A percentile compares a stretch with the other conserved stretches of the same genome.
Conservation (phyloP, 1,140 invertebrate genomes). For the Nomia melanderi region DNA sequence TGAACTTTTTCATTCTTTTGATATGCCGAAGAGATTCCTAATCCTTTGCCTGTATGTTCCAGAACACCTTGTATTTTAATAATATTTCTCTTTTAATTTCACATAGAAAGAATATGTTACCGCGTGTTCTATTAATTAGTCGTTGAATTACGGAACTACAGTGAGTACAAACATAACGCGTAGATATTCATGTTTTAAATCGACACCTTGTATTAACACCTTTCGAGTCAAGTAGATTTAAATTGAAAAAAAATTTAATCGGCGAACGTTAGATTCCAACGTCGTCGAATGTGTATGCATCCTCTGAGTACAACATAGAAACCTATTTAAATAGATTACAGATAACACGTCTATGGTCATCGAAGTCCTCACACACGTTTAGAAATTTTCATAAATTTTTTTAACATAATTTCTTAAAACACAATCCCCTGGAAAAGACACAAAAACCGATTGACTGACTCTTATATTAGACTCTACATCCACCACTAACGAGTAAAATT, state of each 20-base stretch:
- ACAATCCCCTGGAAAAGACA: conserved; percentile 16
- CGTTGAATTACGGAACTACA: neutral
- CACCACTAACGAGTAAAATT: conserved; percentile 28
- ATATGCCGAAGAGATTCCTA: too few species aligned
- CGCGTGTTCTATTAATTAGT: neutral
- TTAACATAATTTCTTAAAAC: neutral
- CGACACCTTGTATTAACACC: neutral
- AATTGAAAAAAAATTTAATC: neutral
- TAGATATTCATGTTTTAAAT: neutral
- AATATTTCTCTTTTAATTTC: neutral
- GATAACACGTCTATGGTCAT: conserved; percentile 41
- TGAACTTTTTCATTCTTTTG: too few species aligned
- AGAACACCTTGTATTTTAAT: too few species aligned
- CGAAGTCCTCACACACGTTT: conserved; percentile 31
- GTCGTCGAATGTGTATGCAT: conserved; percentile 23
- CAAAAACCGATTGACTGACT: conserved; percentile 65
- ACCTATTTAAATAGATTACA: conserved; percentile 29
- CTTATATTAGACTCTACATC: conserved; percentile 72
- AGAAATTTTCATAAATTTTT: conserved; percentile 14
- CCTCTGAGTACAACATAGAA: conserved; percentile 44
- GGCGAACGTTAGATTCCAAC: neutral
- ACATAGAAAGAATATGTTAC: neutral
- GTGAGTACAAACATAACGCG: neutral
- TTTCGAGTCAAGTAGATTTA: neutral
- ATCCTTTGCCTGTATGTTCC: too few species aligned